phyloP scores from a whole-genome alignment of 1,140 invertebrate genomes.

The Aphis gossypii region DNA sequence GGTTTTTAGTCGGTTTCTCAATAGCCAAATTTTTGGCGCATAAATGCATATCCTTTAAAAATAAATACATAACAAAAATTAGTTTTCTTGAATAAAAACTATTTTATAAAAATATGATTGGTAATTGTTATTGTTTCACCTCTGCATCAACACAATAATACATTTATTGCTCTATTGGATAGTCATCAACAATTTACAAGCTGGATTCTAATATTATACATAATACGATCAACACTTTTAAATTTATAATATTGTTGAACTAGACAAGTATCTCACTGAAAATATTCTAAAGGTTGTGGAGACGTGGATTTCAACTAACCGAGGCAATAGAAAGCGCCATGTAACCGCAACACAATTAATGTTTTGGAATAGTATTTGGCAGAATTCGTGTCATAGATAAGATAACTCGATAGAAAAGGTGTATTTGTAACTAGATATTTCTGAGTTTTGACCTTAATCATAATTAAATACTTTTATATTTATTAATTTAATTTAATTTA shows the following conservation, averaged over 20 bases:
- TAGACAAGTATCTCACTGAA: no score
- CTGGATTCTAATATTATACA: background rate
- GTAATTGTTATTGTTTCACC: background rate
- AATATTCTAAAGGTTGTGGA: background rate
- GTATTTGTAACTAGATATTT: background rate
- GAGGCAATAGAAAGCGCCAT: background rate
- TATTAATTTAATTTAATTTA: background rate
- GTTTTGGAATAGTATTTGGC: background rate
- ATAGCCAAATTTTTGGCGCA: constrained; percentile 81
- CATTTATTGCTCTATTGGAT: background rate
- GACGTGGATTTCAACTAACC: background rate
- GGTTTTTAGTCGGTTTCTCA: constrained; percentile 87
- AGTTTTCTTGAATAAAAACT: background rate
- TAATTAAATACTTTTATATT: background rate
- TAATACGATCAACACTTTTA: background rate
- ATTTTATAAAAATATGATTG: background rate
- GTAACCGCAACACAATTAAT: background rate
- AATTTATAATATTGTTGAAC: background rate
- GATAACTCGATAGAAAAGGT: background rate
- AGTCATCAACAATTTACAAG: no score
- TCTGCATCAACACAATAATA: background rate
- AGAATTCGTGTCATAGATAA: background rate
- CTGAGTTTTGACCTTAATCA: no score
- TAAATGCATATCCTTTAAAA: constrained; percentile 71
- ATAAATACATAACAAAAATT: constrained; percentile 55